phyloP scores from a whole-genome alignment of 2,888 invertebrate genomes.

The Nasonovia ribisnigri region DNA sequence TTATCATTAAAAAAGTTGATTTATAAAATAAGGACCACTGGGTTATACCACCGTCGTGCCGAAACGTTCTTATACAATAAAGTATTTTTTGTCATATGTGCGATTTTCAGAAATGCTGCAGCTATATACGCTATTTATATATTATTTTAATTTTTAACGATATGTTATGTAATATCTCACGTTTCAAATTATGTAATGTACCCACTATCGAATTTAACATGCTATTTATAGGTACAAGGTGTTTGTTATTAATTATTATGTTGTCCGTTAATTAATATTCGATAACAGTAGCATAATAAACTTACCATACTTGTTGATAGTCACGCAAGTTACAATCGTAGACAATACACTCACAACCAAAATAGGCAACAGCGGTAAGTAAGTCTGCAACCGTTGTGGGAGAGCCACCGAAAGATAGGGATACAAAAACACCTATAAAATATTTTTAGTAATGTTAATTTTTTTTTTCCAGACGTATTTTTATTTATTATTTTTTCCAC shows the following conservation, averaged over 20 bases:
- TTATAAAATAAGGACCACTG: background rate
- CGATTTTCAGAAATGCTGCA: background rate
- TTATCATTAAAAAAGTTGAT: background rate
- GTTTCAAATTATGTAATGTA: background rate
- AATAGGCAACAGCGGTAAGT: background rate
- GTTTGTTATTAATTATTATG: background rate
- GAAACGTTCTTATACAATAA: background rate
- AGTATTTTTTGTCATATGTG: background rate
- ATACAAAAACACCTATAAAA: constrained; percentile 33
- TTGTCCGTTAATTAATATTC: background rate
- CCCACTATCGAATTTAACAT: no score
- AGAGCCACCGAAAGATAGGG: background rate
- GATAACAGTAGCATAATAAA: background rate
- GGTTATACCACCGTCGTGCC: background rate
- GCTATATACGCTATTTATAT: background rate
- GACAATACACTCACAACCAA: background rate
- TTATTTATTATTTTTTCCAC: background rate
- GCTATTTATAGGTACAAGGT: background rate
- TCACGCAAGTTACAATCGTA: background rate
- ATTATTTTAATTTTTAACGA: background rate
- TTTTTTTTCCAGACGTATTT: background rate
- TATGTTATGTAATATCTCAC: background rate
- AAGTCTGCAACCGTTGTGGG: background rate
- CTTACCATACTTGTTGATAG: constrained; percentile 19
- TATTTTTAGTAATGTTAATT: background rate